Conservation (phyloP, 2,113 vertebrate species). For the Urocitellus parryii region DNA sequence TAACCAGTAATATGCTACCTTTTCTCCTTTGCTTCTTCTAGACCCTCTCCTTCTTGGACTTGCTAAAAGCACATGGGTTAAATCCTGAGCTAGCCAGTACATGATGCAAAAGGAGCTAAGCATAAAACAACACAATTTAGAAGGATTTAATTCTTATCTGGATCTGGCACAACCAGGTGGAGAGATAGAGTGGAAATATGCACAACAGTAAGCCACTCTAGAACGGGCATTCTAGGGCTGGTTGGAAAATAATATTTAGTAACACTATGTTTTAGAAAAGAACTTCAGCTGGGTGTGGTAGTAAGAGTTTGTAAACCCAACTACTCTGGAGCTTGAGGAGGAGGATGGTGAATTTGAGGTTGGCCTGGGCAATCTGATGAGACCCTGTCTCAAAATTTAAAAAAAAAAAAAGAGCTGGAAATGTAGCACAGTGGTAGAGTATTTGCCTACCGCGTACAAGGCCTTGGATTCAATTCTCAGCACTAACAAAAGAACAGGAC, state of each 20-base stretch:
- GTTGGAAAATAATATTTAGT: neutral
- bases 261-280: constrained; percentile 28
- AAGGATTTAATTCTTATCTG: constrained; percentile 11
- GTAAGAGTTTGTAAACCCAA: neutral
- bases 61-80: neutral
- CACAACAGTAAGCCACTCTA: neutral
- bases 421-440: neutral
- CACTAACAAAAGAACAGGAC: neutral
- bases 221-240: neutral
- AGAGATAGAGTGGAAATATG: neutral
- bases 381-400: neutral
- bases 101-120: neutral
- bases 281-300: neutral
- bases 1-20: neutral
- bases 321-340: neutral
- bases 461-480: neutral
- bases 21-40: neutral
- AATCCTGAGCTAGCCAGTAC: neutral
- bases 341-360: neutral
- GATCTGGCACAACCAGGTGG: neutral
- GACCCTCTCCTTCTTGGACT: neutral
- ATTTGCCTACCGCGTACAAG: neutral
- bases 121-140: constrained; percentile 10
- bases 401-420: neutral
- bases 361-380: neutral